phyloP scores from a whole-genome alignment of 2,797 vertebrate species.

The Enteromius afrohamiltoni region DNA sequence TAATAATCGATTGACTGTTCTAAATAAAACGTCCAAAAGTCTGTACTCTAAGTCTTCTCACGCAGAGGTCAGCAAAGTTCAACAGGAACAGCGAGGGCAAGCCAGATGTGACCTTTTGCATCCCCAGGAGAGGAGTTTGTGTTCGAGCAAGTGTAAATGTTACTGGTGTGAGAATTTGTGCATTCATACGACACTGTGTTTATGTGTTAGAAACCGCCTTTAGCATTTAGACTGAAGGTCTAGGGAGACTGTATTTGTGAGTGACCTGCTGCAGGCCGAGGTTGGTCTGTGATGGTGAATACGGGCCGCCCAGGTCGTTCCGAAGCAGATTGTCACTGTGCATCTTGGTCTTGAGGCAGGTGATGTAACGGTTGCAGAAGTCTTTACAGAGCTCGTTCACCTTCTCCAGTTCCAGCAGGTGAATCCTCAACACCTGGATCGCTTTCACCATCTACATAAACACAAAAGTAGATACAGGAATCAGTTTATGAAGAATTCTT shows the following conservation, averaged over 20 bases:
- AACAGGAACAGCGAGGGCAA: constrained; percentile 34
- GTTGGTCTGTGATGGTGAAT: constrained; percentile 93
- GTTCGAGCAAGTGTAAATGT: constrained; percentile 41
- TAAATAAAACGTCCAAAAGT: neutral
- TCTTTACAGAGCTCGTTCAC: constrained; percentile 99
- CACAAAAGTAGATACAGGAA: neutral
- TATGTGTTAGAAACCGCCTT: constrained; percentile 26
- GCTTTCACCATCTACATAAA: constrained; percentile 95
- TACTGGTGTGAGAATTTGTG: constrained; percentile 30
- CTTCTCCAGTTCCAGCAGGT: constrained; percentile 96
- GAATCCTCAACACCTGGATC: constrained; percentile 97
- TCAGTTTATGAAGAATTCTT: neutral
- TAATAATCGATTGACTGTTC: constrained; percentile 5
- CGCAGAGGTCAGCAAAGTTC: constrained; percentile 50
- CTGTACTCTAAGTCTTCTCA: constrained; percentile 28
- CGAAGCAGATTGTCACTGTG: constrained; percentile 99
- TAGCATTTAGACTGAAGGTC: neutral
- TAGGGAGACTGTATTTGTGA: constrained; percentile 14
- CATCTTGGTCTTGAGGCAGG: constrained; percentile 99
- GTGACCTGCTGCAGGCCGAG: constrained; percentile 95
- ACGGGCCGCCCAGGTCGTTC: constrained; percentile 94
- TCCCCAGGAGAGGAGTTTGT: constrained; percentile 20
- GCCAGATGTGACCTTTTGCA: constrained; percentile 43
- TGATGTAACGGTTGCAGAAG: constrained; percentile 99
- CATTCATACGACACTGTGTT: constrained; percentile 29